Conservation (phyloP, 2,888 invertebrate species). For the Drosophila nr. perissopoda region DNA sequence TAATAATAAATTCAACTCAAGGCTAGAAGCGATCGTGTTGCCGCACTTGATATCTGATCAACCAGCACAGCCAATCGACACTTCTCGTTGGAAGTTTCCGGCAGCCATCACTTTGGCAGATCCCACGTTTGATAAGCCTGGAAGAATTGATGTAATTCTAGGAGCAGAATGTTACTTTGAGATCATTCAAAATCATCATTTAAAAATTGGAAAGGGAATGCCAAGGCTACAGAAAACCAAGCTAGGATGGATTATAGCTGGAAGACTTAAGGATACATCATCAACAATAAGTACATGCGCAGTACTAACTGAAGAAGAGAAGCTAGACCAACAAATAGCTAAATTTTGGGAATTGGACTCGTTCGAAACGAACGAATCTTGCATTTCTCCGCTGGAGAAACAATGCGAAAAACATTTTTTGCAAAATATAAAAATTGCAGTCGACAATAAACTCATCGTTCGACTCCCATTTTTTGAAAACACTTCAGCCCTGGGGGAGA, state of each 20-base stretch:
- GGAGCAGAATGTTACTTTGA: too few species aligned
- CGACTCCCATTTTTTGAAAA: too few species aligned
- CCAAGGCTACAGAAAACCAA: background rate
- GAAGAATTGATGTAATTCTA: too few species aligned
- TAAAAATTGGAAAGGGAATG: background rate
- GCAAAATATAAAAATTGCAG: background rate
- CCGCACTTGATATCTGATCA: background rate
- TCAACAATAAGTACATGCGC: background rate
- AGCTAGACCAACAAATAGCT: too few species aligned
- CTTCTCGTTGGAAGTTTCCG: too few species aligned
- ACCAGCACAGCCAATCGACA: too few species aligned
- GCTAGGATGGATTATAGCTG: background rate
- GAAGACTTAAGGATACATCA: background rate
- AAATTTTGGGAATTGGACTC: background rate
- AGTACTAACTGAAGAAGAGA: too few species aligned
- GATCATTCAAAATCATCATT: background rate
- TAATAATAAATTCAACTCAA: background rate
- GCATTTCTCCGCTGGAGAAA: background rate
- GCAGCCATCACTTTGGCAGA: too few species aligned
- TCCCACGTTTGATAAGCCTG: too few species aligned
- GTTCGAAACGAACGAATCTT: background rate
- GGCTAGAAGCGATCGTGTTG: background rate
- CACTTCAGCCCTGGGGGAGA: too few species aligned
- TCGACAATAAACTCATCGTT: too few species aligned
- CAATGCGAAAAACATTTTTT: background rate